A percentile compares a stretch with the other conserved stretches of the same genome.
phyloP scores from a whole-genome alignment of 1,140 invertebrate genomes.

The Lineus longissimus region DNA sequence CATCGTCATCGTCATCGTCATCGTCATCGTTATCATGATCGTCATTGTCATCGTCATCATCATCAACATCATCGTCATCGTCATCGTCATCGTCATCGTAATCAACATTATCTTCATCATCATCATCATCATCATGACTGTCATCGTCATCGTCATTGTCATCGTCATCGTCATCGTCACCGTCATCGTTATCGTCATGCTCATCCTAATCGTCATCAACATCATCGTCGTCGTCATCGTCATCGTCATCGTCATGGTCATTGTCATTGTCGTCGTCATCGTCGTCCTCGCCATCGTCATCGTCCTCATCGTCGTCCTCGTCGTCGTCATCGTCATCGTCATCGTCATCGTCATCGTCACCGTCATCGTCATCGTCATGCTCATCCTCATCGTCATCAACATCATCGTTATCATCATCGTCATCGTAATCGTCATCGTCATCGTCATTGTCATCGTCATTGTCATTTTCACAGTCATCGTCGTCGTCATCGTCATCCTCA shows the following conservation, averaged over 20 bases:
- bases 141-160: not conserved
- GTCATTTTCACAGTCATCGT: no score
- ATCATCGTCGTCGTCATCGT: not conserved
- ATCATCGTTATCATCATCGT: no score
- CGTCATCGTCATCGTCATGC: slow-evolving; percentile 13
- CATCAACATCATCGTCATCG: not conserved
- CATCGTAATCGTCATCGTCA: slow-evolving; percentile 3
- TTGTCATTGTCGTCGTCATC: no score
- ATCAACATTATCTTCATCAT: not conserved
- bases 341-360: slow-evolving; percentile 9
- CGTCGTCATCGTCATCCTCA: no score
- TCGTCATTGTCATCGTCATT: slow-evolving; percentile 13
- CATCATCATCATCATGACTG: no score
- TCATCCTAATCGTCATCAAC: slow-evolving; percentile 7
- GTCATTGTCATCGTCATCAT: slow-evolving; percentile 13
- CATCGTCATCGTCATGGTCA: no score
- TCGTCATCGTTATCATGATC: slow-evolving; percentile 7
- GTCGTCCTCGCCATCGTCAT: no score
- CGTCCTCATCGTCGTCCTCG: no score
- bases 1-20: slow-evolving; percentile 1
- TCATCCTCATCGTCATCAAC: no score
- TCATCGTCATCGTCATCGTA: not conserved
- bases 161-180: no score
- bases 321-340: no score
- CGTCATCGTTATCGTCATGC: not conserved